These are phyloP conservation scores for Liposcelis brunnea DNA, from an alignment of 2,888 invertebrate species.

Conservation along the genomic window DNA sequence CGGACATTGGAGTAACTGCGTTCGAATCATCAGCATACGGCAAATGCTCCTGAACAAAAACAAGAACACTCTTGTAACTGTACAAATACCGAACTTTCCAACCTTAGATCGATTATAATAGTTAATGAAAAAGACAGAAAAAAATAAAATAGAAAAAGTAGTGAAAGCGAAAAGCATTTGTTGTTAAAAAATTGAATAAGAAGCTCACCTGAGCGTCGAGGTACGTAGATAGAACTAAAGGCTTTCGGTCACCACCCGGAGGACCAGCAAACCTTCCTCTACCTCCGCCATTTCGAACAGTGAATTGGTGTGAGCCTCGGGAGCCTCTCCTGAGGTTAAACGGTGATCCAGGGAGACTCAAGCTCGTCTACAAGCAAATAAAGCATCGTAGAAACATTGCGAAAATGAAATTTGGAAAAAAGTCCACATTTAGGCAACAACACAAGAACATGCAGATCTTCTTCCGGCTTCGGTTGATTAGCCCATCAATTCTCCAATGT, in stretches of 20 bases:
- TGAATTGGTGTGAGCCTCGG: slow-evolving; percentile 82
- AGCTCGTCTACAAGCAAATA: slow-evolving; percentile 57
- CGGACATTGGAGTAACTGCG: slow-evolving; percentile 94
- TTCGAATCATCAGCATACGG: slow-evolving; percentile 96
- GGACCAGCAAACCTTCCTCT: slow-evolving; percentile 46
- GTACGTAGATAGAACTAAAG: slow-evolving; percentile 84
- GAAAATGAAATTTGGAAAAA: slow-evolving; percentile 12
- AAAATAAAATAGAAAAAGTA: slow-evolving; percentile 1
- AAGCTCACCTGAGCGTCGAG: slow-evolving; percentile 55
- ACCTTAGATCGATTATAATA: not conserved
- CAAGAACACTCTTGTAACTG: slow-evolving; percentile 14
- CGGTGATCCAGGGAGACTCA: slow-evolving; percentile 92
- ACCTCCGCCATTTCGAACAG: slow-evolving; percentile 65
- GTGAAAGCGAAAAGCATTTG: slow-evolving; percentile 1
- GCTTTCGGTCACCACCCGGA: slow-evolving; percentile 77
- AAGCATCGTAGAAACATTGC: not conserved
- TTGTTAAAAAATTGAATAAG: not conserved
- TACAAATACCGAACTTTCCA: not conserved
- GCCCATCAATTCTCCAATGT: too few relatives aligned
- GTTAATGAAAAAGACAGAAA: slow-evolving; percentile 1
- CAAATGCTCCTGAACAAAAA: slow-evolving; percentile 51
- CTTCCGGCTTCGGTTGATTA: too few relatives aligned
- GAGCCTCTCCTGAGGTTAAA: slow-evolving; percentile 84
- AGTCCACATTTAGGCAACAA: slow-evolving; percentile 13
- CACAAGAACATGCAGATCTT: slow-evolving; percentile 12